Conservation (phyloP, 2,113 vertebrate genomes). For the Semicossyphus pulcher region DNA sequence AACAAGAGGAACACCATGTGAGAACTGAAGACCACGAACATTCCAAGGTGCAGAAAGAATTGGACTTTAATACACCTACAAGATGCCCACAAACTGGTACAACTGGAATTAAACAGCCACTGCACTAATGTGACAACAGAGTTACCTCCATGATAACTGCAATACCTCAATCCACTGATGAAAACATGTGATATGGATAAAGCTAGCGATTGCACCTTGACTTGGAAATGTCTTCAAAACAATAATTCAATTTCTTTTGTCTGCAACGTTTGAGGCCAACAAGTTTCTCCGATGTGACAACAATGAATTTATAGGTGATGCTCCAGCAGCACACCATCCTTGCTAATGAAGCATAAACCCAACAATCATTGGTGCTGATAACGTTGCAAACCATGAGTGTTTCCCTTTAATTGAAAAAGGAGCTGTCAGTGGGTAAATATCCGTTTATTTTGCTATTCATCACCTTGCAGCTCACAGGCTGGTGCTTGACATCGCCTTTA, state of each 20-base stretch:
- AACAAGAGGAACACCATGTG: too few species aligned
- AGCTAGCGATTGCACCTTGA: background rate
- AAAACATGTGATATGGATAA: too few species aligned
- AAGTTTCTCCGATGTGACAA: slow-evolving; percentile 6
- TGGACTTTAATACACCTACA: too few species aligned
- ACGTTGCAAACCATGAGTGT: slow-evolving; percentile 23
- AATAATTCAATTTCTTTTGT: slow-evolving; percentile 1
- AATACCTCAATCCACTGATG: too few species aligned
- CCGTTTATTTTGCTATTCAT: slow-evolving; percentile 45
- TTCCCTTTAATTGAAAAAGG: slow-evolving; percentile 41
- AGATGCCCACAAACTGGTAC: too few species aligned
- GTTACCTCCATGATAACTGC: too few species aligned
- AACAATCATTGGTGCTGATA: slow-evolving; percentile 17
- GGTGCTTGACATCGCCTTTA: slow-evolving; percentile 36
- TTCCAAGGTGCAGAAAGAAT: too few species aligned
- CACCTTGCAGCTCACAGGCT: slow-evolving; percentile 35
- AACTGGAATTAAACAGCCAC: too few species aligned
- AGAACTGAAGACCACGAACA: too few species aligned
- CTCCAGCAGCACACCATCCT: background rate
- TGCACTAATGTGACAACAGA: too few species aligned
- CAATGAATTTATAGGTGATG: background rate
- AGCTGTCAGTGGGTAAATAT: slow-evolving; percentile 24
- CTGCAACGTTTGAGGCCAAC: background rate
- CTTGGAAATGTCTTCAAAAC: too few species aligned
- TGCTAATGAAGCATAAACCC: slow-evolving; percentile 28